phyloP scores from a whole-genome alignment of 2,113 vertebrate genomes.

The Phoenicopterus ruber region DNA sequence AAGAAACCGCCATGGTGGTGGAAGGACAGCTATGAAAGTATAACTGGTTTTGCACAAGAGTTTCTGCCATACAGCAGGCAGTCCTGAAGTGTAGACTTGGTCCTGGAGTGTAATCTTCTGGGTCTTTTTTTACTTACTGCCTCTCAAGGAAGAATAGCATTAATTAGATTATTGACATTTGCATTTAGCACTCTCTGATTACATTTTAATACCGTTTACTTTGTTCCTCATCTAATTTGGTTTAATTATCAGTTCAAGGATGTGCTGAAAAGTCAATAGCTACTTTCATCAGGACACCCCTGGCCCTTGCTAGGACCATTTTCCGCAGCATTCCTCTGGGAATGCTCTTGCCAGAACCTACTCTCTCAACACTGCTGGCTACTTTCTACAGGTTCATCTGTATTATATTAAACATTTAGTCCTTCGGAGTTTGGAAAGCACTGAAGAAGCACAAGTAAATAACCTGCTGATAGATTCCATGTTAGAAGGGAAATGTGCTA shows the following conservation, averaged over 20 bases:
- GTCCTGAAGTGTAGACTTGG: neutral
- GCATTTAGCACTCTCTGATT: conserved; percentile 21
- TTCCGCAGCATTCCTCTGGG: neutral
- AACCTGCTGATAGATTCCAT: neutral
- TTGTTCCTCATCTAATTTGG: neutral
- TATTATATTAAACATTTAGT: neutral
- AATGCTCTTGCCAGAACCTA: neutral
- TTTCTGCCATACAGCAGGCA: neutral
- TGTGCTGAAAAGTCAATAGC: conserved; percentile 38
- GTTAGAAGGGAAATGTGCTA: neutral
- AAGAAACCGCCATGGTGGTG: neutral
- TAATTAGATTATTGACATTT: conserved; percentile 58
- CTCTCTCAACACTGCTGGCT: neutral
- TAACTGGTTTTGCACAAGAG: neutral
- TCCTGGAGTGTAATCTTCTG: neutral
- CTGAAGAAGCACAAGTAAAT: neutral
- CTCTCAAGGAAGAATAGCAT: conserved; percentile 1
- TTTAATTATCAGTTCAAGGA: conserved; percentile 18
- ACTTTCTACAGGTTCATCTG: neutral
- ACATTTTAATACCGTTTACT: conserved; percentile 28
- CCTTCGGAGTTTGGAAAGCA: neutral
- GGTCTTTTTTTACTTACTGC: neutral
- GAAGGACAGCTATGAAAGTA: neutral
- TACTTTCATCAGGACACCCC: neutral
- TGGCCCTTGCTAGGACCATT: neutral